Evolutionary conservation across 1,140 invertebrate genomes (phyloP).

Genomic region (Hyphantria cunea): DNA sequence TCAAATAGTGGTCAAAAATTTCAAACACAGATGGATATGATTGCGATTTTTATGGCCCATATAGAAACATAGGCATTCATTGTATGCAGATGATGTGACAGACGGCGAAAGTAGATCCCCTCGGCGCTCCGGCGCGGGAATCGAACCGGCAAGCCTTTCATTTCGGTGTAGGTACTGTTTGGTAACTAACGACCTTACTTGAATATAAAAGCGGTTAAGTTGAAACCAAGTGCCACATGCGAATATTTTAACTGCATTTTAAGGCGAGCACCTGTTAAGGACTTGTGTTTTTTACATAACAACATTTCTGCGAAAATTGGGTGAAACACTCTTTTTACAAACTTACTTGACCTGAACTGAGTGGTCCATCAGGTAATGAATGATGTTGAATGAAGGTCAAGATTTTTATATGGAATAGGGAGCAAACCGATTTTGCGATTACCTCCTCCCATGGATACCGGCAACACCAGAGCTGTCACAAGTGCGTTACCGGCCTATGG

Average conservation of each 20-base stretch:
- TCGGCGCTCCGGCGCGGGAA: conserved; percentile 45
- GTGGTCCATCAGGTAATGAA: too few species aligned
- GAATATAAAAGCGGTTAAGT: conserved; percentile 17
- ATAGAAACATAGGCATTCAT: conserved; percentile 33
- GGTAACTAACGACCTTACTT: conserved; percentile 28
- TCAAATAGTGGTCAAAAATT: not conserved
- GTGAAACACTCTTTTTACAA: too few species aligned
- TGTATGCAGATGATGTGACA: conserved; percentile 58
- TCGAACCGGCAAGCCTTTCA: conserved; percentile 50
- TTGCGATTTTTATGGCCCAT: conserved; percentile 20
- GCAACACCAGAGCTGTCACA: too few species aligned
- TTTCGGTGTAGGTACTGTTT: conserved; percentile 29
- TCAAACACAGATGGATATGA: not conserved
- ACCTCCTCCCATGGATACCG: too few species aligned
- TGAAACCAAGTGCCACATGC: conserved; percentile 1
- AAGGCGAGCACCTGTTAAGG: not conserved
- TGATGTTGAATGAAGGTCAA: too few species aligned
- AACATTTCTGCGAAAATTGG: too few species aligned
- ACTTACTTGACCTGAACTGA: too few species aligned
- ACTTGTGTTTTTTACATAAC: too few species aligned
- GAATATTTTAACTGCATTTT: not conserved
- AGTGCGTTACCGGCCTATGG: too few species aligned
- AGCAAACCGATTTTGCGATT: too few species aligned
- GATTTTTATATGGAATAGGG: too few species aligned
- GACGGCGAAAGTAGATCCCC: conserved; percentile 58